These are phyloP conservation scores for Pristionchus pacificus DNA, from an alignment of 1,140 invertebrate genomes.

Conservation along the genomic window DNA sequence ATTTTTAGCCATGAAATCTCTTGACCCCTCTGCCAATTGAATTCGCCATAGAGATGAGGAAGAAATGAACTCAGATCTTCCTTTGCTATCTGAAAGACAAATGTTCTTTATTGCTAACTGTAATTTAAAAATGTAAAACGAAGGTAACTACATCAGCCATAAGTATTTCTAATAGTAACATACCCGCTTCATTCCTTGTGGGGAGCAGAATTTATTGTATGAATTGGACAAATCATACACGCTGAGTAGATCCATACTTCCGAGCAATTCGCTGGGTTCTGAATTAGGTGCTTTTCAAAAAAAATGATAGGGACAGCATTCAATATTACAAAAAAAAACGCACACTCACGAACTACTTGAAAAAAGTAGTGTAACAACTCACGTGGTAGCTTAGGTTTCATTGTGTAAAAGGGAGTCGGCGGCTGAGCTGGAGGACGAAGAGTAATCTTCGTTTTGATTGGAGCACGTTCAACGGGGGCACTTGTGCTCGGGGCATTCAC, in stretches of 20 bases:
- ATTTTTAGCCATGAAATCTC: conserved; percentile 67
- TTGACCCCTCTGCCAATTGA: conserved; percentile 39
- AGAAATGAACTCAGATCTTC: conserved; percentile 49
- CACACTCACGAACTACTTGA: background rate
- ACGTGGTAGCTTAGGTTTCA: conserved; percentile 42
- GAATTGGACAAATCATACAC: conserved; percentile 42
- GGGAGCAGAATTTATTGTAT: conserved; percentile 43
- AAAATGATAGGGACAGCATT: conserved; percentile 2
- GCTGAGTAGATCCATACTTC: conserved; percentile 45
- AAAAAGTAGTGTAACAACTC: conserved; percentile 9
- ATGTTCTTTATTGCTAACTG: too few relatives aligned
- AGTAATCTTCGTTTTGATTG: background rate
- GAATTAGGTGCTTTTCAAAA: conserved; percentile 10
- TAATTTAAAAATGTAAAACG: conserved; percentile 30
- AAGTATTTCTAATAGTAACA: too few relatives aligned
- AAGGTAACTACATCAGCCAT: too few relatives aligned
- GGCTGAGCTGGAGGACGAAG: background rate
- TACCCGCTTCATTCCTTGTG: background rate
- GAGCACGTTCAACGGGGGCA: too few relatives aligned
- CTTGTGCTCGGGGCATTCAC: too few relatives aligned
- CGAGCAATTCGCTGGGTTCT: conserved; percentile 40
- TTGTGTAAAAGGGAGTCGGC: conserved; percentile 36
- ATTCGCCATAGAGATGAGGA: conserved; percentile 42
- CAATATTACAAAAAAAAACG: background rate
- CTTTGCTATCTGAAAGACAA: conserved; percentile 41